Evolutionary conservation across 2,888 invertebrate genomes (phyloP), one percentile per base, ranked within the genome.

Genomic region (Chaitophorus viminalis): DNA sequence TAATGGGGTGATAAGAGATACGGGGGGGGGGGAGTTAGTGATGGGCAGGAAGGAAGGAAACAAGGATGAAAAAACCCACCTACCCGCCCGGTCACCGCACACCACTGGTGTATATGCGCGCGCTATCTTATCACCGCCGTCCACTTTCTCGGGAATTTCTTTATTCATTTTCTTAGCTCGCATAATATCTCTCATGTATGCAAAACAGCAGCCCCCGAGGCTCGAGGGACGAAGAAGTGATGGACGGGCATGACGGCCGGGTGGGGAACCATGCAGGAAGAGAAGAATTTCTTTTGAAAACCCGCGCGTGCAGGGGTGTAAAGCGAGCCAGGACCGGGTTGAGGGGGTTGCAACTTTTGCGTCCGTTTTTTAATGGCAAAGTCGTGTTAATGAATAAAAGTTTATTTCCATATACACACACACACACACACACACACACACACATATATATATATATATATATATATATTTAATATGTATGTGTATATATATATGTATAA

Each of bases 371-470:
- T 89, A 89, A 89, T 89, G 89, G 89, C 89, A 89, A 89, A 89
- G 89, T 89, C 89, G 89, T 89, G 89, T 89, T 89, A 89, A 89
- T 89, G 89, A 89, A 89, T 89, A 89, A 89, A 89, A 89, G 89
- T 89, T 89, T 89, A 89, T 89, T 89, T 89, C 89, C 89, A 88
- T 89, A 88, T 84, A 89, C 83, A 89, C 82, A 39, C 70, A 70
- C 18, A 68, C 70, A 46, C 21, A 46, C 68, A n/a, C 29, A 39
- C 29, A n/a, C 25, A 6, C 21, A 8, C 54, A 31, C 29, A n/a
- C 46, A 52, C 18, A 54, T 60, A 6, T 39, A 6, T 39, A 6
- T 31, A 31, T 54, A 54, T 25, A 29, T 46, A 29, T n/a, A 29
- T 29, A 29, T 29, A 29, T 68, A 46, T 29, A 52, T 29, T 5